These are phyloP conservation scores for Sarcophaga rosellei DNA, from an alignment of 2,888 invertebrate genomes.

Conservation along the genomic window DNA sequence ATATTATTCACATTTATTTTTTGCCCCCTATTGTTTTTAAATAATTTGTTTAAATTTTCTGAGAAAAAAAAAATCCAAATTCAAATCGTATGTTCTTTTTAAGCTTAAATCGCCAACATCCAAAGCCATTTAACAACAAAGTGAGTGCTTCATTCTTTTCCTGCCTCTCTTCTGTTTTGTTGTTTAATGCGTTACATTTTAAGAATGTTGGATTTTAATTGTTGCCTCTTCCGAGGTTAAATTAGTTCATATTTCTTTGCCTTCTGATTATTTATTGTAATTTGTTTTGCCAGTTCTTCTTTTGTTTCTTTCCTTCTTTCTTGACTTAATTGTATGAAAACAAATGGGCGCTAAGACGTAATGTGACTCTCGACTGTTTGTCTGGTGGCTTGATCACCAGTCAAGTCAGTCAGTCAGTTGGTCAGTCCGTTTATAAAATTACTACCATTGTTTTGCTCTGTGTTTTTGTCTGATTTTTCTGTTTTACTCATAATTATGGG, in stretches of 20 bases:
- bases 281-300: constrained; percentile 9
- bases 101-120: neutral
- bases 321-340: neutral
- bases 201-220: constrained; percentile 35
- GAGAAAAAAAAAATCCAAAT: neutral
- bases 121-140: neutral
- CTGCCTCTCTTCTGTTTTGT: neutral
- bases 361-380: neutral
- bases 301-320: neutral
- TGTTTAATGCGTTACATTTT: constrained; percentile 5
- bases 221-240: constrained; percentile 49
- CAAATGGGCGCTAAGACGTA: no score
- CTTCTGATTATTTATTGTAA: constrained; percentile 28
- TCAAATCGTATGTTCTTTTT: neutral
- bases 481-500: constrained; percentile 37
- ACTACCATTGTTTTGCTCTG: neutral
- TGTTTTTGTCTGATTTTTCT: constrained; percentile 1
- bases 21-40: no score
- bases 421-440: neutral
- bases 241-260: constrained; percentile 37
- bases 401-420: neutral
- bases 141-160: neutral
- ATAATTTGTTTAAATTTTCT: neutral
- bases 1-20: no score
- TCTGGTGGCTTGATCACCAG: neutral